phyloP scores from a whole-genome alignment of 2,888 invertebrate genomes.

The Cephus pulcher region DNA sequence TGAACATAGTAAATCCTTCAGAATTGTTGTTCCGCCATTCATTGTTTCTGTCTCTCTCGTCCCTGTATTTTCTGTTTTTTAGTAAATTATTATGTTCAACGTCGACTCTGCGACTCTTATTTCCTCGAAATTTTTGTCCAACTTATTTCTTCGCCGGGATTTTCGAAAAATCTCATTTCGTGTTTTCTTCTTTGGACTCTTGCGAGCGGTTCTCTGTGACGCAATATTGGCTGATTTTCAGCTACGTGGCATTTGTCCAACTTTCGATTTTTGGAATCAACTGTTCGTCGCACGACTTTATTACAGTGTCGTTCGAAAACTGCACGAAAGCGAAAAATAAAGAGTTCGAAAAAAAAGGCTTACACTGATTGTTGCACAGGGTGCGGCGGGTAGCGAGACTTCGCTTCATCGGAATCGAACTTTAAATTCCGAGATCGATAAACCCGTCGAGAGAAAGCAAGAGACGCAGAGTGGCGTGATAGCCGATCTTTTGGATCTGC shows the following conservation, averaged over 20 bases:
- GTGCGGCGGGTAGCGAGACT: slow-evolving; percentile 60
- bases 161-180: neutral
- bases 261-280: neutral
- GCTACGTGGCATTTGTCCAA: neutral
- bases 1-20: neutral
- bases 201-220: neutral
- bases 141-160: neutral
- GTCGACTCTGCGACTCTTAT: neutral
- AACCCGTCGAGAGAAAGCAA: slow-evolving; percentile 52
- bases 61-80: neutral
- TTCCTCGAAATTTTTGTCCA: neutral
- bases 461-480: slow-evolving; percentile 72
- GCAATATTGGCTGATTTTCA: neutral
- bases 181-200: neutral
- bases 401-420: slow-evolving; percentile 53
- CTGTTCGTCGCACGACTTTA: neutral
- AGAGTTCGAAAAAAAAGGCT: neutral
- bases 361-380: slow-evolving; percentile 40
- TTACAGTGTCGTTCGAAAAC: neutral
- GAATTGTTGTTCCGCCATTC: neutral
- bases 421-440: slow-evolving; percentile 54
- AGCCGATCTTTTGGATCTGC: slow-evolving; percentile 88
- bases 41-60: neutral
- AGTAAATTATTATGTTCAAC: neutral
- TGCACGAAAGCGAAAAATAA: neutral